Evolutionary conservation across 1,140 invertebrate genomes (phyloP).

Genomic region (Zaprionus camerounensis): DNA sequence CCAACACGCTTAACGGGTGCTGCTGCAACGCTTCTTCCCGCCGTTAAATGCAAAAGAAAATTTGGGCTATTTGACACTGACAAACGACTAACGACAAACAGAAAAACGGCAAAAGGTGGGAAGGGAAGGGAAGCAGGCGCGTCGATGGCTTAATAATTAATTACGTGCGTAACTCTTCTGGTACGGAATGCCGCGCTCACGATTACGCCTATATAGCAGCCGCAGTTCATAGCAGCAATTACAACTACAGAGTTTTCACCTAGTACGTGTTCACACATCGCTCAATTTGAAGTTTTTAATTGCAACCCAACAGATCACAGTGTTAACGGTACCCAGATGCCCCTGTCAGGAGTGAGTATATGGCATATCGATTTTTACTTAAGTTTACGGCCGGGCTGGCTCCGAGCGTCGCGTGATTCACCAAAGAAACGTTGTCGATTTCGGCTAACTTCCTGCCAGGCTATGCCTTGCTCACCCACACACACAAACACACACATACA

Average conservation of each 20-base stretch:
- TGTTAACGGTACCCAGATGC: conserved; percentile 20
- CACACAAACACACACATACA: not conserved
- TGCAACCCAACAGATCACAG: conserved; percentile 20
- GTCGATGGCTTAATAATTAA: conserved; percentile 40
- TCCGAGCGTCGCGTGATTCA: conserved; percentile 75
- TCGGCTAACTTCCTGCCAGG: conserved; percentile 20
- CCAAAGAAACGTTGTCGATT: conserved; percentile 56
- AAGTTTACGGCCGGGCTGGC: conserved; percentile 40
- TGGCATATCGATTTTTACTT: conserved; percentile 71
- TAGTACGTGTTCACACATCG: conserved; percentile 47
- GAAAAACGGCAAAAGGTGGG: conserved; percentile 11
- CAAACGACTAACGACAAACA: conserved; percentile 7
- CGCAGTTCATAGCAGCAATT: conserved; percentile 43
- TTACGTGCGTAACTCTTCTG: conserved; percentile 6
- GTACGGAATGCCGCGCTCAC: conserved; percentile 32
- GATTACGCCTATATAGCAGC: conserved; percentile 14
- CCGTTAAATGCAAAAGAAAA: conserved; percentile 23
- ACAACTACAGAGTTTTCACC: conserved; percentile 20
- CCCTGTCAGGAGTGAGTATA: conserved; percentile 72
- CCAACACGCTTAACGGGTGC: conserved; percentile 39
- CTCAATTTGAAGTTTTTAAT: conserved; percentile 30
- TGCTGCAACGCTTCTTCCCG: conserved; percentile 39
- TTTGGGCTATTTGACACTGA: conserved; percentile 27
- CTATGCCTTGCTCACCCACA: conserved; percentile 1
- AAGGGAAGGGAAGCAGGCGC: not conserved